A percentile compares a stretch with the other conserved stretches of the same genome.
phyloP scores from a whole-genome alignment of 2,113 vertebrate genomes.

The Alouatta palliata region DNA sequence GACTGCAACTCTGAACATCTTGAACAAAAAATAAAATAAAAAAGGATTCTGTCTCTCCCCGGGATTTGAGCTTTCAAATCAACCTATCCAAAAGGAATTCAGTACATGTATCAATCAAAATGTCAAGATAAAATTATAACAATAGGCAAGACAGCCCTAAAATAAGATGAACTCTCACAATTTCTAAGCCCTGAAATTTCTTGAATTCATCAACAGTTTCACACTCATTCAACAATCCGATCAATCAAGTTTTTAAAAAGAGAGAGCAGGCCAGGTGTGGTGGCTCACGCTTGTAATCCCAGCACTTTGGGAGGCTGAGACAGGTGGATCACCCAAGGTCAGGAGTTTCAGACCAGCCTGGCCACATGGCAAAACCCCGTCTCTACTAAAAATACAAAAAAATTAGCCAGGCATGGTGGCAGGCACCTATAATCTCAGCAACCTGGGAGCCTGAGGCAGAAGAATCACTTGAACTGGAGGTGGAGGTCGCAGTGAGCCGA shows the following conservation, averaged over 20 bases:
- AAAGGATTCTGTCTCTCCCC: background rate
- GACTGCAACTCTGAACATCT: slow-evolving; percentile 9
- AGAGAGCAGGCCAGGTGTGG: background rate
- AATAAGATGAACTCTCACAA: background rate
- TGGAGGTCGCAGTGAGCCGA: too few species aligned
- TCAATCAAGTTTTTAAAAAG: background rate
- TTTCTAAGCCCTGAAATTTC: background rate
- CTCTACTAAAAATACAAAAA: too few species aligned
- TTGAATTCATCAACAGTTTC: background rate
- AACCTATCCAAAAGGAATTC: slow-evolving; percentile 16
- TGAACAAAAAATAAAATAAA: background rate
- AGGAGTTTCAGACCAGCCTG: too few species aligned
- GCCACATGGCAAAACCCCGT: too few species aligned
- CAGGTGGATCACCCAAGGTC: too few species aligned
- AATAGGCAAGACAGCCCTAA: background rate
- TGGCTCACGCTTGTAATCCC: too few species aligned
- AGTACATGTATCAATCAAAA: slow-evolving; percentile 42
- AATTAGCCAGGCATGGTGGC: too few species aligned
- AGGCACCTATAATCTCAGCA: too few species aligned
- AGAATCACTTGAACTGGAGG: too few species aligned
- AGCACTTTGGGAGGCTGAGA: too few species aligned
- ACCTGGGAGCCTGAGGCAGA: too few species aligned
- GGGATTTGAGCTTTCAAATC: slow-evolving; percentile 27
- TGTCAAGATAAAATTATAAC: slow-evolving; percentile 24
- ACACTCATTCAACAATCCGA: background rate